phyloP scores from a whole-genome alignment of 2,113 vertebrate species.

The Potamarius usumacintae region DNA sequence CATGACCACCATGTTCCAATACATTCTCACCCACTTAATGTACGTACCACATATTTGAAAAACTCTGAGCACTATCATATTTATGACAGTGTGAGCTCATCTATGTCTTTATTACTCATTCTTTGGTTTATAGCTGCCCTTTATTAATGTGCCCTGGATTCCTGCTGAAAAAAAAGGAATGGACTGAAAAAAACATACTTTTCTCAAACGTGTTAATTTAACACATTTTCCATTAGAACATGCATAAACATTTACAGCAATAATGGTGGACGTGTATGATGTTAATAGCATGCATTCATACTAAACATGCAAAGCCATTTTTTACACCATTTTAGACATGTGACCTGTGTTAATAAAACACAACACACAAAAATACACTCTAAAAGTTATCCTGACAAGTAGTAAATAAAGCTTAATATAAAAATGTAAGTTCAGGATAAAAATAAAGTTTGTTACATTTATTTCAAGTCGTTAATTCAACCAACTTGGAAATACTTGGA shows the following conservation, averaged over 20 bases:
- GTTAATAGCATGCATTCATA: conserved; percentile 15
- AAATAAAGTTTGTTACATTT: background rate
- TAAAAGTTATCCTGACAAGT: background rate
- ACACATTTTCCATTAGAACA: background rate
- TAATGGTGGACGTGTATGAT: conserved; percentile 28
- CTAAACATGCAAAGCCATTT: conserved; percentile 3
- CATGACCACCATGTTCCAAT: conserved; percentile 36
- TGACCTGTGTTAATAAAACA: background rate
- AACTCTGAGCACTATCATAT: conserved; percentile 12
- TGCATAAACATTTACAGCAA: conserved; percentile 9
- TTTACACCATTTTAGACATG: background rate
- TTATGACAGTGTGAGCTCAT: conserved; percentile 13
- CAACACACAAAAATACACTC: conserved; percentile 1
- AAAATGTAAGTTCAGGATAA: background rate
- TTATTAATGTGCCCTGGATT: conserved; percentile 64
- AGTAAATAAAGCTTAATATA: background rate
- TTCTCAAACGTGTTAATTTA: background rate
- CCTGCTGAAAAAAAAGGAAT: conserved; percentile 40
- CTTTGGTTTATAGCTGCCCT: conserved; percentile 24
- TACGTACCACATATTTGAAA: background rate
- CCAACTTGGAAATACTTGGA: background rate
- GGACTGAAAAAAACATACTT: background rate
- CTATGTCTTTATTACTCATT: conserved; percentile 19
- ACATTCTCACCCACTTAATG: conserved; percentile 10
- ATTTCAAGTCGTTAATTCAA: background rate